A percentile compares a stretch with the other conserved stretches of the same genome.
Evolutionary conservation across 2,113 vertebrate species (phyloP).

Genomic region (Equus quagga): DNA sequence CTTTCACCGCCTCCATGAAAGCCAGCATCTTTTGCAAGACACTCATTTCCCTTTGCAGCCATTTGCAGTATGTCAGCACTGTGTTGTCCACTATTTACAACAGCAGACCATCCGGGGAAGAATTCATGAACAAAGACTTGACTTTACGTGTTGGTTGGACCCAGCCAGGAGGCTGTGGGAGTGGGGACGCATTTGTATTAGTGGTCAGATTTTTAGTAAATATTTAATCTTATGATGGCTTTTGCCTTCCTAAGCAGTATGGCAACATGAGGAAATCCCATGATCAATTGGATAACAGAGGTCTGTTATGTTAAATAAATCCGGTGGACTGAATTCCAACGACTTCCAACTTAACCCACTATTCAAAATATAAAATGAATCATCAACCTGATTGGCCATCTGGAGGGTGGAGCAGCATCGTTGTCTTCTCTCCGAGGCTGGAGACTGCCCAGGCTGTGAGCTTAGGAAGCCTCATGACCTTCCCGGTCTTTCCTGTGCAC

Average conservation of each 20-base stretch:
- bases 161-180: neutral
- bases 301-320: neutral
- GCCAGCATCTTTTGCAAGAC: neutral
- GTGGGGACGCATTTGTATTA: neutral
- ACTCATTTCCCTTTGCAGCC: neutral
- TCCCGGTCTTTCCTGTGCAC: neutral
- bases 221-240: neutral
- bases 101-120: neutral
- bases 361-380: neutral
- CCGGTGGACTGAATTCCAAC: neutral
- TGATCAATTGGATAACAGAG: neutral
- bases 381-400: neutral
- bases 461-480: neutral
- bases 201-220: neutral
- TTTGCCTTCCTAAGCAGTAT: constrained; percentile 16
- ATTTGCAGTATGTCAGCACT: neutral
- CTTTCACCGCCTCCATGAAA: neutral
- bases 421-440: neutral
- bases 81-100: neutral
- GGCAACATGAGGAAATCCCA: neutral
- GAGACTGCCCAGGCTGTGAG: neutral
- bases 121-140: neutral
- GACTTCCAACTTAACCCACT: neutral
- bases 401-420: fast-evolving
- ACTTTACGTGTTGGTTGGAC: neutral